Evolutionary conservation across 1,140 invertebrate genomes (phyloP).

Genomic region (Eriosoma lanigerum): DNA sequence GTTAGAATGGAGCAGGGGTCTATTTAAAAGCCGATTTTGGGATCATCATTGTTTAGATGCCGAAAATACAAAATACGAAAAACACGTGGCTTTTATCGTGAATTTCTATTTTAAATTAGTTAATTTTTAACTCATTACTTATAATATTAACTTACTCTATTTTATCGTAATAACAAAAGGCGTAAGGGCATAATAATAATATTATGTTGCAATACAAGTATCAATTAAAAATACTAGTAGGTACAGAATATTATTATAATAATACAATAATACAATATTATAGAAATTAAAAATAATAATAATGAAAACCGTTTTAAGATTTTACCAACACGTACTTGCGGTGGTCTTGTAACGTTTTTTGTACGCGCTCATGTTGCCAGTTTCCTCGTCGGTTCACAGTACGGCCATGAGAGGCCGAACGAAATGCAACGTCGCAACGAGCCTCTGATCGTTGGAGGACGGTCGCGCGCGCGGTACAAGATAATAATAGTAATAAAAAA

Average conservation of each 20-base stretch:
- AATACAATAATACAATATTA: background rate
- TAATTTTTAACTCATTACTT: no score
- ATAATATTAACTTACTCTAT: no score
- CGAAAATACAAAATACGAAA: no score
- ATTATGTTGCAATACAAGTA: no score
- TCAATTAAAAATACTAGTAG: no score
- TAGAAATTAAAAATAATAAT: conserved; percentile 8
- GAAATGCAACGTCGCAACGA: conserved; percentile 48
- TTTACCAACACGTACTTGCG: conserved; percentile 33
- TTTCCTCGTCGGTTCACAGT: conserved; percentile 25
- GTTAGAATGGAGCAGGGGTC: no score
- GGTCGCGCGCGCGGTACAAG: conserved; percentile 10
- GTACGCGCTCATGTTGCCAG: conserved; percentile 50
- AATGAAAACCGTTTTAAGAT: conserved; percentile 2
- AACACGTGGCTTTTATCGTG: no score
- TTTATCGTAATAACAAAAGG: no score
- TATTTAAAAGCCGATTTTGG: no score
- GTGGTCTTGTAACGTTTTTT: conserved; percentile 51
- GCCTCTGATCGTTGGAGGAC: background rate
- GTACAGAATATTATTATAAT: background rate
- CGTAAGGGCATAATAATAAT: no score
- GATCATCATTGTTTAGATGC: no score
- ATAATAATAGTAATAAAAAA: background rate
- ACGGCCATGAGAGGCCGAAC: conserved; percentile 22
- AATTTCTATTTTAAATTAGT: no score